Base-by-base conservation (phyloP, 2,888 invertebrate species). In the Eilema griseolum region DNA sequence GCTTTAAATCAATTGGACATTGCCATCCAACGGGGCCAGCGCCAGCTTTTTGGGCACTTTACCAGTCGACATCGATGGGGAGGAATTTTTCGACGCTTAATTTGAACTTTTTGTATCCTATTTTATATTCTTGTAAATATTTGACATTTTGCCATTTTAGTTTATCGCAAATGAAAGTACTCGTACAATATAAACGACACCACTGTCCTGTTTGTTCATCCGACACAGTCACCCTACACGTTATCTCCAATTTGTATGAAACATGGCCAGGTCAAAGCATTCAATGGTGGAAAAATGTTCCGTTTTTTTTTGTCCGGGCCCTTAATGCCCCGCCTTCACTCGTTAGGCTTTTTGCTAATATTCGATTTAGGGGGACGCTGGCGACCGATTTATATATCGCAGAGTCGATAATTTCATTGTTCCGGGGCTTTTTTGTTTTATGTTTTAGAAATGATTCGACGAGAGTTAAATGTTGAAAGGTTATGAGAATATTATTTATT, bases 181-280 rank as follows among this genome's bases (percentile, higher is more conserved):
- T 12, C 1, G 11, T 37, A 12, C 12, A 37, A 37, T 11, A 37
- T 1, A 37, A 37, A 37, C 37, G 37, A 37, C 37, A 37, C 37
- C 37, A 41, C 41, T 41, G 41, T 41, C 41, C 41, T 41, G 41
- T 16, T 61, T 14, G 23, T 61, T 20, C 28, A 14, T 37, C 20
- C n/a, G 5, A 59, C 41, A 28, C 11, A 20, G 28, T n/a, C 75
- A 83, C 83, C 76, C 75, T 79, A 77, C 64, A 14, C 20, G 74
- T 83, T 84, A 83, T 85, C 82, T 85, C 67, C 81, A 85, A 80
- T 85, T 84, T 85, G 80, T 84, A 82, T 82, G 76, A 83, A 81
- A 82, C 85, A 77, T 75, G 81, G 76, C 76, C 74, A 88, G 88
- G 88, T 87, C 87, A 85, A 84, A 81, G 74, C 74, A 82, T 88